phyloP scores from a whole-genome alignment of 2,888 invertebrate genomes.

The Trisateles emortualis region DNA sequence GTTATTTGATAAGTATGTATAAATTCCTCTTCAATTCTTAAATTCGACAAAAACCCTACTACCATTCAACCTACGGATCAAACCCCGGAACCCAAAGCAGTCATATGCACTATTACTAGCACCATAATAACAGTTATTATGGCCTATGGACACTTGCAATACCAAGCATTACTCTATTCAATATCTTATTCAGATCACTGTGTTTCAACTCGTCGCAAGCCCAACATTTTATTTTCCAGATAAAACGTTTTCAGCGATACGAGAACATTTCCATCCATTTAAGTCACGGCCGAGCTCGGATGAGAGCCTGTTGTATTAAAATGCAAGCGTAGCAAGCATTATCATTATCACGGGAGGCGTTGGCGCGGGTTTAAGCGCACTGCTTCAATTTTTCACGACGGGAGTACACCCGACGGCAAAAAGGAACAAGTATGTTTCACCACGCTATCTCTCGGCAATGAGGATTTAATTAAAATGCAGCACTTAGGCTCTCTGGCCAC shows the following conservation, averaged over 20 bases:
- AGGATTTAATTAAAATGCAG: slow-evolving; percentile 76
- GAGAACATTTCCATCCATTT: slow-evolving; percentile 36
- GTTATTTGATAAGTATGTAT: too few relatives aligned
- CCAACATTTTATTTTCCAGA: neutral
- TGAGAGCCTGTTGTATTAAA: slow-evolving; percentile 55
- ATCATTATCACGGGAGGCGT: slow-evolving; percentile 57
- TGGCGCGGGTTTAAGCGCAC: slow-evolving; percentile 51
- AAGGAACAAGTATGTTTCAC: slow-evolving; percentile 49
- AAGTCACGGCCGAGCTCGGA: slow-evolving; percentile 35
- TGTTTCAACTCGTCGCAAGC: neutral
- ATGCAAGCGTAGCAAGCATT: slow-evolving; percentile 55
- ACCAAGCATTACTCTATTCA: too few relatives aligned
- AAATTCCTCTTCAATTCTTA: too few relatives aligned
- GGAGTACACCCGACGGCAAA: slow-evolving; percentile 53
- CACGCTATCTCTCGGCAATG: slow-evolving; percentile 57
- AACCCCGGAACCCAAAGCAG: too few relatives aligned
- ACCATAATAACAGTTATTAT: too few relatives aligned
- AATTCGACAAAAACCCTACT: too few relatives aligned
- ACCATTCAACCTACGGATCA: too few relatives aligned
- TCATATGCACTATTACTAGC: too few relatives aligned
- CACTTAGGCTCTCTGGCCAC: slow-evolving; percentile 52
- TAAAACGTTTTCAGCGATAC: slow-evolving; percentile 6
- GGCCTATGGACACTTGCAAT: too few relatives aligned
- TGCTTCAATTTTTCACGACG: slow-evolving; percentile 60
- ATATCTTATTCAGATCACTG: neutral